Evolutionary conservation across 2,888 invertebrate genomes (phyloP).

Genomic region (Drosophila macrothrix): DNA sequence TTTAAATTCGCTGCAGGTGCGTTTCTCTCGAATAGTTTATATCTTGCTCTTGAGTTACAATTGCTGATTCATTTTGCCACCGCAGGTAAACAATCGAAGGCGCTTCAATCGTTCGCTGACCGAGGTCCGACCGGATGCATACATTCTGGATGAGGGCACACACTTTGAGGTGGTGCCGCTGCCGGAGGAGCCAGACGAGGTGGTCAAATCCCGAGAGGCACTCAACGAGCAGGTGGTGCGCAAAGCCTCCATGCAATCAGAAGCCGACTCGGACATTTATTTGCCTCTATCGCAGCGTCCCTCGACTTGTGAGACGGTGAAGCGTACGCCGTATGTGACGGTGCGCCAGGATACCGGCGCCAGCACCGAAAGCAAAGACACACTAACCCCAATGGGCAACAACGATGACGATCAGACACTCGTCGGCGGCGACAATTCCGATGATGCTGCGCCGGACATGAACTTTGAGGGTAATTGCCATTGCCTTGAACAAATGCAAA

Average conservation of each 20-base stretch:
- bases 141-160: conserved; percentile 87
- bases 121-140: conserved; percentile 88
- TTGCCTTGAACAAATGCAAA: conserved; percentile 14
- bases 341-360: conserved; percentile 85
- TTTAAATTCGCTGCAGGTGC: conserved; percentile 71
- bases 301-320: conserved; percentile 83
- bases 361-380: conserved; percentile 85
- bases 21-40: conserved; percentile 15
- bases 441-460: conserved; percentile 83
- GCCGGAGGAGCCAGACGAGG: conserved; percentile 88
- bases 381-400: conserved; percentile 84
- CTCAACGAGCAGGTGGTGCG: conserved; percentile 83
- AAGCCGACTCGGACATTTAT: conserved; percentile 84
- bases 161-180: conserved; percentile 90
- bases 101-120: conserved; percentile 88
- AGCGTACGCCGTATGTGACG: conserved; percentile 84
- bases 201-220: conserved; percentile 83
- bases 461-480: conserved; percentile 83
- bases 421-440: conserved; percentile 82
- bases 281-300: conserved; percentile 82
- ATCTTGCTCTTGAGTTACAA: conserved; percentile 5
- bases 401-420: conserved; percentile 84
- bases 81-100: conserved; percentile 84
- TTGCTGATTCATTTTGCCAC: not conserved
- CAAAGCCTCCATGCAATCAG: conserved; percentile 84